A percentile compares a stretch with the other conserved stretches of the same genome.
These are phyloP conservation scores for Philhelius pedissequus DNA, from an alignment of 2,888 invertebrate genomes.

Conservation along the genomic window DNA sequence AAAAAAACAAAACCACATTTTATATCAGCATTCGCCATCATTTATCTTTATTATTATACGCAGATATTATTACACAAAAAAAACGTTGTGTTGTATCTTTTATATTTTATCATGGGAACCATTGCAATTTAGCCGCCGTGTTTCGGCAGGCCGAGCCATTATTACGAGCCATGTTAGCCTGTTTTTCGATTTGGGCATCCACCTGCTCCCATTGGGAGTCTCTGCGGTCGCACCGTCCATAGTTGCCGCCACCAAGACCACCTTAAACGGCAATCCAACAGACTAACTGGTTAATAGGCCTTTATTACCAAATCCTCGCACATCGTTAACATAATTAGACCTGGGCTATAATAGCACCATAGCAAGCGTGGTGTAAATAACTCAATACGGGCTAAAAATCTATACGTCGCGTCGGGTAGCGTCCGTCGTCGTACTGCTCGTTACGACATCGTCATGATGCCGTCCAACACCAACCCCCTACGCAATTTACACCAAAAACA, in stretches of 20 bases:
- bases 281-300: slow-evolving; percentile 57
- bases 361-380: slow-evolving; percentile 10
- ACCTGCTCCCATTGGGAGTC: slow-evolving; percentile 60
- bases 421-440: neutral
- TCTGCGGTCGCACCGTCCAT: neutral
- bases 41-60: neutral
- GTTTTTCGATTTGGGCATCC: slow-evolving; percentile 29
- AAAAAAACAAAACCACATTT: too few species aligned
- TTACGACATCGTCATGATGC: slow-evolving; percentile 51
- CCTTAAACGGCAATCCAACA: slow-evolving; percentile 55
- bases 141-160: neutral
- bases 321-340: slow-evolving; percentile 67
- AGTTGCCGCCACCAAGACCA: neutral
- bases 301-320: slow-evolving; percentile 67
- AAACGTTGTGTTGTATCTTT: slow-evolving; percentile 8
- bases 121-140: slow-evolving; percentile 49
- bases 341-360: slow-evolving; percentile 10
- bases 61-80: neutral
- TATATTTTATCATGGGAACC: slow-evolving; percentile 59
- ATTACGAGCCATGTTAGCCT: slow-evolving; percentile 22
- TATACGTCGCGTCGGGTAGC: neutral
- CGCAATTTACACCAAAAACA: slow-evolving; percentile 42
- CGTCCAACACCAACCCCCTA: slow-evolving; percentile 62
- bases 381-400: slow-evolving; percentile 14
- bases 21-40: neutral